Percentiles rank a stretch among this genome's conserved stretches.
Conservation (phyloP, 64 coral and sea anemone species). For the Montipora foliosa region DNA sequence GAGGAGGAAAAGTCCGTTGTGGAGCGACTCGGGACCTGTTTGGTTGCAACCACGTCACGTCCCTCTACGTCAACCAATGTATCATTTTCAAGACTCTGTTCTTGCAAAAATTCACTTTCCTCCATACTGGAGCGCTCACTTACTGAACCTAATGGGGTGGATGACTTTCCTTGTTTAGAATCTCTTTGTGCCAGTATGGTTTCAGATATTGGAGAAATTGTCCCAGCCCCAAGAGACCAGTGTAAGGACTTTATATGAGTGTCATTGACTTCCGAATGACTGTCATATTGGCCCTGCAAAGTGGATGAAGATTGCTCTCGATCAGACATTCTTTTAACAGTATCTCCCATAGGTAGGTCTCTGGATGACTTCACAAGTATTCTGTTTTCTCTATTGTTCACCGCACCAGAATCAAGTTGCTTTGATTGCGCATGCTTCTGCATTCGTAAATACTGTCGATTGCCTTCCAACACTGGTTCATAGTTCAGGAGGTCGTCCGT, state of each 20-base stretch:
- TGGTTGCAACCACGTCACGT: neutral
- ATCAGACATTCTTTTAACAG: neutral
- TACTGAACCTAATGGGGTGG: neutral
- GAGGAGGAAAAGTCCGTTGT: conserved; percentile 60
- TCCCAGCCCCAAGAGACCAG: conserved; percentile 62
- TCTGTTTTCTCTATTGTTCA: neutral
- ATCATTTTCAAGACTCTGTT: conserved; percentile 66
- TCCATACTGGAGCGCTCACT: conserved; percentile 22
- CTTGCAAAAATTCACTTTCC: conserved; percentile 43
- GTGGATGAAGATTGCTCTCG: neutral
- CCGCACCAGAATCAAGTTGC: neutral
- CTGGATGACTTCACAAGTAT: neutral
- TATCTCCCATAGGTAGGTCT: neutral
- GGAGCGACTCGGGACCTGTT: conserved; percentile 1
- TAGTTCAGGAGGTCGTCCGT: conserved; percentile 92
- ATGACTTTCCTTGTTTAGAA: conserved; percentile 18
- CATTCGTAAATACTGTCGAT: conserved; percentile 68
- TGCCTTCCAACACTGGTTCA: conserved; percentile 82
- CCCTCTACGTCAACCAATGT: neutral
- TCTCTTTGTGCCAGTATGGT: conserved; percentile 29
- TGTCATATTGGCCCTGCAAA: neutral
- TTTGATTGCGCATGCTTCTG: neutral
- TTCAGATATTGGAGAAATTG: conserved; percentile 49
- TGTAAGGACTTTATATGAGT: conserved; percentile 53
- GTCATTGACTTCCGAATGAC: neutral